phyloP scores from a whole-genome alignment of 2,797 vertebrate genomes.

The Myotis planiceps region DNA sequence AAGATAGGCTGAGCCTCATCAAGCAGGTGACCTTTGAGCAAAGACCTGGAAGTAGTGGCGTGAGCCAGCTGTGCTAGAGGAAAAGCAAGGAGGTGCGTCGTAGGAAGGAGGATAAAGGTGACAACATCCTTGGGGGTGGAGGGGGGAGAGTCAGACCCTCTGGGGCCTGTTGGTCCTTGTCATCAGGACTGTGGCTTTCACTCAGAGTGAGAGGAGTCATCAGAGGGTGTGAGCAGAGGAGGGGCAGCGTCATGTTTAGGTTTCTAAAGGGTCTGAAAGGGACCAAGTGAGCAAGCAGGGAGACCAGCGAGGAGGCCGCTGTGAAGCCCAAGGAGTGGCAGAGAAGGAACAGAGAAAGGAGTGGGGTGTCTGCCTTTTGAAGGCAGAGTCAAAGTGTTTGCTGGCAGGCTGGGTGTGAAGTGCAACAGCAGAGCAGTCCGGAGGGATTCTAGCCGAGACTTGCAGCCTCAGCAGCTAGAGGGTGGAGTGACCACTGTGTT shows the following conservation, averaged over 20 bases:
- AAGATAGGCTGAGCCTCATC: neutral
- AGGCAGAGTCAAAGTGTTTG: neutral
- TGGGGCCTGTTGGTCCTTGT: neutral
- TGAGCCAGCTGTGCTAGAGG: neutral
- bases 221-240: neutral
- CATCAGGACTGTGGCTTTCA: neutral
- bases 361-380: neutral
- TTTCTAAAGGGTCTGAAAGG: neutral
- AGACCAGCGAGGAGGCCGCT: neutral
- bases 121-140: neutral
- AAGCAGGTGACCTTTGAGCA: neutral
- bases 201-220: neutral
- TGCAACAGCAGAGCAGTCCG: neutral
- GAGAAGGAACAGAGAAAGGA: neutral
- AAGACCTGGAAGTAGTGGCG: neutral
- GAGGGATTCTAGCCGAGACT: neutral
- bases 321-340: neutral
- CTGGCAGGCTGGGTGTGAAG: neutral
- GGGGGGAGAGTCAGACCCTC: no score
- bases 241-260: neutral
- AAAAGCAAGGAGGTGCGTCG: neutral
- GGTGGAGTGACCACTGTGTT: neutral
- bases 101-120: neutral
- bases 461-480: neutral
- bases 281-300: neutral